A percentile compares a stretch with the other conserved stretches of the same genome.
Conservation (phyloP, 2,113 vertebrate genomes). For the Podarcis cretensis region DNA sequence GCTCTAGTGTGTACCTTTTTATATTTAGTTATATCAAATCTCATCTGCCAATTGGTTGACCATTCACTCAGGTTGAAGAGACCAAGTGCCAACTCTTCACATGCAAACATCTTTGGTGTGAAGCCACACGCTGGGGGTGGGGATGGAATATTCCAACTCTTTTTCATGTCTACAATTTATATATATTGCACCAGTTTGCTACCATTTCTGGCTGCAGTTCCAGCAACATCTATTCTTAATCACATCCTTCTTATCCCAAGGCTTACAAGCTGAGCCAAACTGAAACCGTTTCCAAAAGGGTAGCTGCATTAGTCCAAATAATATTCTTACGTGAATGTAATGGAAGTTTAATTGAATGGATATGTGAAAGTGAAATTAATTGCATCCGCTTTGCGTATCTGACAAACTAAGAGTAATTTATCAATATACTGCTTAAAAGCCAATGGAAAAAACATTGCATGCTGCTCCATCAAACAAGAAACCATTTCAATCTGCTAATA, state of each 20-base stretch:
- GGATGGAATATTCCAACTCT: neutral
- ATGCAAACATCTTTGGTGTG: neutral
- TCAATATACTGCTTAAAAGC: neutral
- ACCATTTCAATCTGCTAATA: neutral
- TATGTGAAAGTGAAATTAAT: neutral
- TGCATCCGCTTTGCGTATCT: neutral
- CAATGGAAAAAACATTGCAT: neutral
- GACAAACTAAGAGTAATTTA: neutral
- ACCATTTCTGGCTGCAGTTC: neutral
- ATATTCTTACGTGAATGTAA: neutral
- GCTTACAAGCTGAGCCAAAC: neutral
- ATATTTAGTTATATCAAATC: neutral
- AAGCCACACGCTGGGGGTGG: neutral
- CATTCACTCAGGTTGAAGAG: neutral
- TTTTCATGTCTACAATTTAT: neutral
- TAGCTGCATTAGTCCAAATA: neutral
- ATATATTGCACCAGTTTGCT: neutral
- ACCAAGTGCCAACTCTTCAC: neutral
- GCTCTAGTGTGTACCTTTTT: neutral
- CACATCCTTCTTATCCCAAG: neutral
- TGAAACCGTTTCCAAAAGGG: neutral
- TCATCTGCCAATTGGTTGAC: neutral
- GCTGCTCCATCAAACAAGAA: neutral
- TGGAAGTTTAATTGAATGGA: neutral
- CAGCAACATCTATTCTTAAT: neutral